Evolutionary conservation across 1,140 invertebrate species (phyloP).

Genomic region (Drosophila parabipectinata): DNA sequence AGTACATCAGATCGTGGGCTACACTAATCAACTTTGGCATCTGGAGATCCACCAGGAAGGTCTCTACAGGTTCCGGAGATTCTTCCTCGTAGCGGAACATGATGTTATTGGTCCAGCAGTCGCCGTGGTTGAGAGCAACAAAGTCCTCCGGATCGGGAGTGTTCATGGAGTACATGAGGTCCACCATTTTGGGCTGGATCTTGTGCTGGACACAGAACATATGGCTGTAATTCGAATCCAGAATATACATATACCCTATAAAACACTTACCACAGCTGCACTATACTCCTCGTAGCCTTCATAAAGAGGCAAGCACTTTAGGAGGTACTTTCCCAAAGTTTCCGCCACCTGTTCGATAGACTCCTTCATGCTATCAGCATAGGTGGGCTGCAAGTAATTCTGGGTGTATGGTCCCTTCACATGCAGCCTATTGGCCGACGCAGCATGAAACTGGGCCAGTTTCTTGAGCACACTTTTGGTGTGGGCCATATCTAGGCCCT

Average conservation of each 20-base stretch:
- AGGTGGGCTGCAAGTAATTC: slow-evolving; percentile 39
- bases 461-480: slow-evolving; percentile 84
- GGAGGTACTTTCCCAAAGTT: slow-evolving; percentile 37
- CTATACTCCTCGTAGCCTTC: slow-evolving; percentile 38
- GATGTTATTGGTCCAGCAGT: slow-evolving; percentile 84
- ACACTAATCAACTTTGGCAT: slow-evolving; percentile 56
- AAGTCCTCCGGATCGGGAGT: slow-evolving; percentile 84
- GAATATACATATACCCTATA: background rate
- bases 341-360: slow-evolving; percentile 41
- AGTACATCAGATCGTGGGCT: slow-evolving; percentile 76
- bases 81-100: slow-evolving; percentile 75
- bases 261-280: slow-evolving; percentile 43
- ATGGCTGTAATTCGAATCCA: background rate
- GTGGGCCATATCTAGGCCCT: slow-evolving; percentile 84
- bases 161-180: slow-evolving; percentile 49
- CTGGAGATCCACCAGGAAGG: slow-evolving; percentile 84
- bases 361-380: slow-evolving; percentile 28
- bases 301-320: slow-evolving; percentile 40
- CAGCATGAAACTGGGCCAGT: slow-evolving; percentile 86
- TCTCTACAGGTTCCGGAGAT: slow-evolving; percentile 26
- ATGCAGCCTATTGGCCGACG: slow-evolving; percentile 52
- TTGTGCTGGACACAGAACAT: slow-evolving; percentile 37
- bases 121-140: slow-evolving; percentile 87
- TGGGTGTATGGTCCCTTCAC: slow-evolving; percentile 47
- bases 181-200: slow-evolving; percentile 39